Percentiles rank a stretch among this genome's conserved stretches.
Conservation (phyloP, 2,888 invertebrate genomes). For the Ecdyonurus torrentis region DNA sequence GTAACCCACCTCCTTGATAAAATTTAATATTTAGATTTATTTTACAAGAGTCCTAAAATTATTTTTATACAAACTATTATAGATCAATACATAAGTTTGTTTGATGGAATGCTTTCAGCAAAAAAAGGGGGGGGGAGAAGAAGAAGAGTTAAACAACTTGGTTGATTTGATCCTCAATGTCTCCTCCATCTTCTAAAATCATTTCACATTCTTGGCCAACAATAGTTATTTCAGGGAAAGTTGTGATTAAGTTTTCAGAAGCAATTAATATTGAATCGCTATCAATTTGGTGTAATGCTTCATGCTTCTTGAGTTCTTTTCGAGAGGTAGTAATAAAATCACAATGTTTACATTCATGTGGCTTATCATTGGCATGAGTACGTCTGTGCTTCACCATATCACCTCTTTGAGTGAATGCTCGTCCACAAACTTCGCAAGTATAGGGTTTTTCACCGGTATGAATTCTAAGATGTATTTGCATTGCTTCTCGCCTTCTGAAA, state of each 20-base stretch:
- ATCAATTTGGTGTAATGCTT: neutral
- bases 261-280: slow-evolving; percentile 2
- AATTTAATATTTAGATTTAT: no score
- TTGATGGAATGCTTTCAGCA: no score
- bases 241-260: slow-evolving; percentile 6
- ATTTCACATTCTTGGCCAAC: slow-evolving; percentile 2
- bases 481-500: slow-evolving; percentile 19
- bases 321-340: neutral
- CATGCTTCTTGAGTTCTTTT: neutral
- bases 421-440: slow-evolving; percentile 19
- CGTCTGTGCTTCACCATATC: slow-evolving; percentile 23
- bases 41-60: no score
- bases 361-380: slow-evolving; percentile 15
- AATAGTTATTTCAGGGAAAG: slow-evolving; percentile 7
- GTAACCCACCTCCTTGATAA: no score
- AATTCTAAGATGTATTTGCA: slow-evolving; percentile 21
- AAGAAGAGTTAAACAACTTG: no score
- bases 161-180: neutral
- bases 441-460: slow-evolving; percentile 23
- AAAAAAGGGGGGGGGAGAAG: no score
- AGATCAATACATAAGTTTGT: no score
- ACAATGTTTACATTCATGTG: neutral
- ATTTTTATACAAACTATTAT: no score
- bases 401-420: slow-evolving; percentile 22
- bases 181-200: neutral